Evolutionary conservation across 2,113 vertebrate species (phyloP).

Genomic region (Ammodramus savannarum): DNA sequence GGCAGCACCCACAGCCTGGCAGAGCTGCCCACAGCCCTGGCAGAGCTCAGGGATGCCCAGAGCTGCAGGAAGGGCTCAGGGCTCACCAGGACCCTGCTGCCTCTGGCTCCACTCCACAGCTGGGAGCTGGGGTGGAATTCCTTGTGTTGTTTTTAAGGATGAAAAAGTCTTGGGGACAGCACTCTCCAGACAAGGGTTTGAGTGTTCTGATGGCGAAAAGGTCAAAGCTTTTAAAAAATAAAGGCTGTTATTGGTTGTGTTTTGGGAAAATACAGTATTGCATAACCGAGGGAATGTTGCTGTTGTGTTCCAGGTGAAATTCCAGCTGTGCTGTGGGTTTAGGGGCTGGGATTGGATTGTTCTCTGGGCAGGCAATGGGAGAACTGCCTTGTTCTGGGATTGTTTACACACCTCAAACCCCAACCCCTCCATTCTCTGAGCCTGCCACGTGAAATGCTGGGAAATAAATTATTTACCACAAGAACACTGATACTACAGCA

Average conservation of each 20-base stretch:
- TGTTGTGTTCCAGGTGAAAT: background rate
- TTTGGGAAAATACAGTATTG: background rate
- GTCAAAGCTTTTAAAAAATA: background rate
- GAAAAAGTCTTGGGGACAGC: background rate
- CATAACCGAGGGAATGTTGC: background rate
- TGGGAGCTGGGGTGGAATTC: background rate
- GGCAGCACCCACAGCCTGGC: background rate
- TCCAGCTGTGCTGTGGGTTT: background rate
- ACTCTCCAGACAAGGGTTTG: background rate
- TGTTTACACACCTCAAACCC: background rate
- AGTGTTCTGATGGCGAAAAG: background rate
- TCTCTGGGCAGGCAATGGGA: background rate
- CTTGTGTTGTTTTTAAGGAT: background rate
- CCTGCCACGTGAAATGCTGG: background rate
- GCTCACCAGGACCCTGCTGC: background rate
- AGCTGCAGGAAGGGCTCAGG: background rate
- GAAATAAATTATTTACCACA: background rate
- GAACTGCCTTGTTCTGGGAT: background rate
- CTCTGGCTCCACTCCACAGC: background rate
- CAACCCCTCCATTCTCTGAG: background rate
- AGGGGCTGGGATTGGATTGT: background rate
- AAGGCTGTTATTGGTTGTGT: too few relatives aligned
- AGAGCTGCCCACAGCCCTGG: too few relatives aligned
- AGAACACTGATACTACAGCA: background rate
- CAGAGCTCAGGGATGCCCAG: conserved; percentile 46